These are phyloP conservation scores for Cartodere bifasciata DNA, from an alignment of 2,888 invertebrate genomes.

Conservation along the genomic window DNA sequence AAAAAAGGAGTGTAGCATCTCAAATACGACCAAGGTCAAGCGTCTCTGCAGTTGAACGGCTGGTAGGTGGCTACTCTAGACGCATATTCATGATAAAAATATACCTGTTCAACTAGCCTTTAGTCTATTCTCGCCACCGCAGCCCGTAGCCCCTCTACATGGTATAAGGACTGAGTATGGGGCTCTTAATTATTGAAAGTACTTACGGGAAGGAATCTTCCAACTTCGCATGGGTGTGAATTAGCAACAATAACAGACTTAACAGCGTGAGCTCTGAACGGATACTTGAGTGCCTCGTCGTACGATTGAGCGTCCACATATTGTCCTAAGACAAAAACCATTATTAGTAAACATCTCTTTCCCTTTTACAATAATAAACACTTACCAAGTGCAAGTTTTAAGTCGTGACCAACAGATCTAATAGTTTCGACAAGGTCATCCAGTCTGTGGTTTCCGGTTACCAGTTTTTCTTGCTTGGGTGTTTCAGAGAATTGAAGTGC, in stretches of 20 bases:
- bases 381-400: slow-evolving; percentile 23
- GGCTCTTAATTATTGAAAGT: slow-evolving; percentile 3
- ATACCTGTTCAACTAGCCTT: no score
- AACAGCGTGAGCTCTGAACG: slow-evolving; percentile 63
- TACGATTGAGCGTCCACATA: slow-evolving; percentile 40
- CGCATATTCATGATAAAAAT: no score
- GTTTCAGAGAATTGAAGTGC: slow-evolving; percentile 27
- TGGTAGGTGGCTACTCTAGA: no score
- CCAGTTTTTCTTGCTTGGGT: slow-evolving; percentile 17
- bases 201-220: slow-evolving; percentile 43
- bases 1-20: no score
- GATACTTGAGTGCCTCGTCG: slow-evolving; percentile 48
- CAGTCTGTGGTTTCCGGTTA: slow-evolving; percentile 20
- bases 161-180: no score
- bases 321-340: slow-evolving; percentile 7
- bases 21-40: no score
- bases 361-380: slow-evolving; percentile 6
- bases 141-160: no score
- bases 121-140: no score
- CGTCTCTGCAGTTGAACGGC: no score
- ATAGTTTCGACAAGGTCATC: slow-evolving; percentile 24
- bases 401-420: slow-evolving; percentile 26
- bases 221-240: slow-evolving; percentile 46
- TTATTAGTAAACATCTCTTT: no score
- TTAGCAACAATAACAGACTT: slow-evolving; percentile 59